Evolutionary conservation across 92 coral and sea anemone genomes (phyloP), one percentile per base, ranked within the genome.

Genomic region (Desmophyllum pertusum): DNA sequence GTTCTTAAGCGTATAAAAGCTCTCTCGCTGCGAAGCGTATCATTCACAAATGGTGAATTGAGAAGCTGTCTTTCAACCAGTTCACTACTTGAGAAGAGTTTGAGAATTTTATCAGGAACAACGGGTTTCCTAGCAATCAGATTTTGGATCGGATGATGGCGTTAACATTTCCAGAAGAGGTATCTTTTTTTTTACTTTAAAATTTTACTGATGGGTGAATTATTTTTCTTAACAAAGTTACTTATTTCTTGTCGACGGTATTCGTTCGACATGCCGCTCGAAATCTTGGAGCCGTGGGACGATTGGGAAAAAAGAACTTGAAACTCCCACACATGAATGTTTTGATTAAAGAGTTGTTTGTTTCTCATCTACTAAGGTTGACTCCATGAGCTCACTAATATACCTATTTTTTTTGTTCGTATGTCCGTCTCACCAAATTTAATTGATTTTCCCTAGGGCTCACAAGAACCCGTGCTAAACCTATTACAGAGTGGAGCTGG

Each of bases 71-170:
- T 70, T 70, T 38, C 46, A 70, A 70, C 75, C 75, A 17, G 10
- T 68, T 68, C 10, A 68, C 64, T 25, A 61, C 67, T n/a, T 61
- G 19, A 11, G 67, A 61, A 23, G 29, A n/a, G 33, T 61, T 61
- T 61, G 67, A 61, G 23, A 61, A 61, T 23, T 61, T 31, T n/a
- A 61, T 61, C 25, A 21, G 67, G 67, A 8, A 29, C 67, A 61
- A 61, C 29, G 67, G 23, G 67, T 18, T 61, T 18, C 67, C 67
- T 18, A 61, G 67, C 23, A 31, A 61, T 25, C 67, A 61, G 67
- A 19, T 61, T 61, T 61, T 61, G 67, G 67, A 61, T 61, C 67
- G 25, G 31, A 61, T 61, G 67, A 11, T 61, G 67, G 67, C 30
- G 4, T 23, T 61, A 29, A 61, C 67, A n/a, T 25, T 61, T 19